Evolutionary conservation across 1,140 invertebrate genomes (phyloP).

Genomic region (Pogonognathellus flavescens): DNA sequence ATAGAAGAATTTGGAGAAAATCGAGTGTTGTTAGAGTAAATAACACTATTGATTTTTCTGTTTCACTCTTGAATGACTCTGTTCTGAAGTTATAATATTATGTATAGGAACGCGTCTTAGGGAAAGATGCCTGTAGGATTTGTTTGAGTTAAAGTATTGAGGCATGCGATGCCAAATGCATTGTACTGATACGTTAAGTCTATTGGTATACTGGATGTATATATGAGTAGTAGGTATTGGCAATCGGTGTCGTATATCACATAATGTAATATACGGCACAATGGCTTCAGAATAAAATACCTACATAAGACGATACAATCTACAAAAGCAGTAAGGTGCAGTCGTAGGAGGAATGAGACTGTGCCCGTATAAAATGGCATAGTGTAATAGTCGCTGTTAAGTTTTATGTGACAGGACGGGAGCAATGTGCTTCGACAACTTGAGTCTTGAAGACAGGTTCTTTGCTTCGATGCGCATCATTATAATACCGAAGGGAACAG

Average conservation of each 20-base stretch:
- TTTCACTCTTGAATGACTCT: neutral
- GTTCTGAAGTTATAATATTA: neutral
- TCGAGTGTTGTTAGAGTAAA: slow-evolving; percentile 2
- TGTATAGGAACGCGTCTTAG: neutral
- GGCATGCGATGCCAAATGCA: no score
- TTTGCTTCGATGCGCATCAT: neutral
- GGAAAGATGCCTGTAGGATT: slow-evolving; percentile 29
- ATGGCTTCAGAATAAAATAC: neutral
- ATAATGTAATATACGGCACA: neutral
- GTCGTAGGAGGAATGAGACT: neutral
- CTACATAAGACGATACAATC: neutral
- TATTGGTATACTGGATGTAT: no score
- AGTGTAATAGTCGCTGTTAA: neutral
- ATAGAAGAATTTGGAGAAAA: slow-evolving; percentile 7
- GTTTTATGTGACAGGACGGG: slow-evolving; percentile 2
- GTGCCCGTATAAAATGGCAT: neutral
- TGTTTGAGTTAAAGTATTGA: neutral
- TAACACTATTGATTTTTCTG: slow-evolving; percentile 8
- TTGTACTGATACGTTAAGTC: no score
- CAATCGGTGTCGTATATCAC: neutral
- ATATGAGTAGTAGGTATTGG: no score
- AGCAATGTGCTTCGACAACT: neutral
- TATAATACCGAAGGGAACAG: neutral
- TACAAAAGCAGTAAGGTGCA: neutral
- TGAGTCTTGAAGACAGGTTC: neutral